Conservation (phyloP, 1,140 invertebrate species). For the Saccostrea echinata region DNA sequence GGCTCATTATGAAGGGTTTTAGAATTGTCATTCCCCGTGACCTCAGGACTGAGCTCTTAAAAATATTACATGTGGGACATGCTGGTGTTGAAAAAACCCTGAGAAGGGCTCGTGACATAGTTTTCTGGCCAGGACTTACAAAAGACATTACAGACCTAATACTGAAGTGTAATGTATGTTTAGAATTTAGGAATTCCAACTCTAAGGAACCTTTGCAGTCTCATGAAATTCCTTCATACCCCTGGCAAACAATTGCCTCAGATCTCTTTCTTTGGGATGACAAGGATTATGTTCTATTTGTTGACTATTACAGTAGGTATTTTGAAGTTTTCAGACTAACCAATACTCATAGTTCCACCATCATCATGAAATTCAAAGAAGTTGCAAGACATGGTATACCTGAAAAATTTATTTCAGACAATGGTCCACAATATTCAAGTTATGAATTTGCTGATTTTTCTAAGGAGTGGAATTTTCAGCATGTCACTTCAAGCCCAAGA, state of each 20-base stretch:
- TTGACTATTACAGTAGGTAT: slow-evolving; percentile 58
- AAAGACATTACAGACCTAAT: slow-evolving; percentile 65
- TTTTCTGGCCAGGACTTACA: slow-evolving; percentile 66
- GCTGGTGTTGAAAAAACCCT: slow-evolving; percentile 60
- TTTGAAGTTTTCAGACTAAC: slow-evolving; percentile 60
- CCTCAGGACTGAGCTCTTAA: slow-evolving; percentile 54
- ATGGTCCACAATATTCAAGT: slow-evolving; percentile 53
- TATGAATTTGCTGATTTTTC: slow-evolving; percentile 34
- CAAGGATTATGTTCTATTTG: slow-evolving; percentile 50
- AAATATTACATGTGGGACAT: slow-evolving; percentile 58
- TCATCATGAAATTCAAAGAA: slow-evolving; percentile 44
- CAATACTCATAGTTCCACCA: no score
- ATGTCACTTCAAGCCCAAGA: slow-evolving; percentile 57
- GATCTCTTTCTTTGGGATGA: slow-evolving; percentile 55
- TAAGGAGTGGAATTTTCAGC: slow-evolving; percentile 35
- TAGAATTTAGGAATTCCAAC: slow-evolving; percentile 52
- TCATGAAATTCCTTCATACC: slow-evolving; percentile 48
- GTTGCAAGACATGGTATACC: slow-evolving; percentile 50
- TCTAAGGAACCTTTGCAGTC: slow-evolving; percentile 55
- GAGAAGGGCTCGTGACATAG: slow-evolving; percentile 41
- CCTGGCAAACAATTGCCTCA: slow-evolving; percentile 54
- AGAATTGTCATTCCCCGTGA: slow-evolving; percentile 57
- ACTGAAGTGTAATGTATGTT: slow-evolving; percentile 57
- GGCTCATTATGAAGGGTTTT: slow-evolving; percentile 58
- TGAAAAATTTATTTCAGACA: slow-evolving; percentile 55